These are phyloP conservation scores for Boleophthalmus pectinirostris DNA, from an alignment of 2,113 vertebrate species.

Conservation along the genomic window DNA sequence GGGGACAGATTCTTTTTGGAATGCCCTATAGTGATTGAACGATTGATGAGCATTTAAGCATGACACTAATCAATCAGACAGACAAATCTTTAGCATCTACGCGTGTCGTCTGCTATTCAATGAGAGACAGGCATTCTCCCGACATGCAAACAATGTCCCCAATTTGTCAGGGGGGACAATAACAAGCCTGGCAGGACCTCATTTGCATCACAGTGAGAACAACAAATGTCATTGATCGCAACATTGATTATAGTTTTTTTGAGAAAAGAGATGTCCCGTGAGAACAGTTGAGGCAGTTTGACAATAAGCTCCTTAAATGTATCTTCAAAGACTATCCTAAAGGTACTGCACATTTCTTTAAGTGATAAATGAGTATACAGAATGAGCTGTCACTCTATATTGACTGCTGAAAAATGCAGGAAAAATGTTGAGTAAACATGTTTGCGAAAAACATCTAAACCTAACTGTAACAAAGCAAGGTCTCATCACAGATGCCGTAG, in stretches of 20 bases:
- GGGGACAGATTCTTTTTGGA: constrained; percentile 43
- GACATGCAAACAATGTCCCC: constrained; percentile 68
- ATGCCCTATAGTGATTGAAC: constrained; percentile 48
- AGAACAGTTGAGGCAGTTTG: constrained; percentile 42
- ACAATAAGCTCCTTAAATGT: constrained; percentile 56
- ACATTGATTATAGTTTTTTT: constrained; percentile 72
- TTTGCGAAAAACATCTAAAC: not conserved
- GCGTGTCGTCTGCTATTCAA: constrained; percentile 52
- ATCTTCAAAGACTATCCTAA: constrained; percentile 63
- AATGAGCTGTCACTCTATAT: constrained; percentile 14
- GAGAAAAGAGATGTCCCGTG: constrained; percentile 57
- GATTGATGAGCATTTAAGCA: constrained; percentile 69
- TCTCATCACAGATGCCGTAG: not conserved
- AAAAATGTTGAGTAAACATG: not conserved
- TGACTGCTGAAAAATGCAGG: not conserved
- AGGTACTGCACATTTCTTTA: constrained; percentile 28
- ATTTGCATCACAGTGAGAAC: constrained; percentile 76
- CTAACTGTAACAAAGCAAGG: not conserved
- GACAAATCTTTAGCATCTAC: constrained; percentile 64
- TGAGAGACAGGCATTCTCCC: constrained; percentile 66
- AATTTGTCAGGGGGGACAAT: constrained; percentile 75
- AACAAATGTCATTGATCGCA: constrained; percentile 73
- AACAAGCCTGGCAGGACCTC: constrained; percentile 57
- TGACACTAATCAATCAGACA: constrained; percentile 72
- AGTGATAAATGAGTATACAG: constrained; percentile 16